Conservation (phyloP, 2,797 vertebrate genomes). For the Hydrolagus colliei region DNA sequence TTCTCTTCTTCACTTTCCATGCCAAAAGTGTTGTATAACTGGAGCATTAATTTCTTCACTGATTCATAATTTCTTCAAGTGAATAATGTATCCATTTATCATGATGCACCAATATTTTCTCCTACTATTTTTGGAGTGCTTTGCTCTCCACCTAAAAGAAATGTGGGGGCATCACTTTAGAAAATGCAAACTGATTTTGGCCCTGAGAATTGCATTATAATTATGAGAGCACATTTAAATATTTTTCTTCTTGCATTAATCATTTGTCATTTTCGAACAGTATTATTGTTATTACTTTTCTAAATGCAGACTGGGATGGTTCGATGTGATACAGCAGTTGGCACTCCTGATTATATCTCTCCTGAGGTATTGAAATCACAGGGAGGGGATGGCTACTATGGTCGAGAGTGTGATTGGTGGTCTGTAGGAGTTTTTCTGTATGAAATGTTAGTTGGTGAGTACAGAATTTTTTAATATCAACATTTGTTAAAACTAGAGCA, state of each 20-base stretch:
- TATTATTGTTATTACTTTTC: not conserved
- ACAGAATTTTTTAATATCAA: not conserved
- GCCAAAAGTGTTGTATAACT: too few species aligned
- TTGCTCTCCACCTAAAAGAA: not conserved
- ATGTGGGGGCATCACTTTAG: not conserved
- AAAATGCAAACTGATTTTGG: not conserved
- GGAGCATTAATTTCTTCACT: too few species aligned
- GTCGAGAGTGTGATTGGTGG: conserved; percentile 98
- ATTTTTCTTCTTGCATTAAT: not conserved
- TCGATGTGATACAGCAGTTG: conserved; percentile 91
- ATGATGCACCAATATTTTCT: too few species aligned
- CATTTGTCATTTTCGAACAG: not conserved
- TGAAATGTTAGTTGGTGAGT: conserved; percentile 96
- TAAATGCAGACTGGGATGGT: conserved; percentile 86
- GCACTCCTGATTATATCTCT: conserved; percentile 96
- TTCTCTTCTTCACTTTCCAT: too few species aligned
- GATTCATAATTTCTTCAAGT: not conserved
- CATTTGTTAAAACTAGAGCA: not conserved
- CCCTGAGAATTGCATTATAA: not conserved
- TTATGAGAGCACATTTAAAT: not conserved
- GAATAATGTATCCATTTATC: not conserved
- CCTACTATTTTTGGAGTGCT: not conserved
- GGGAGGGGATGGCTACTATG: conserved; percentile 91
- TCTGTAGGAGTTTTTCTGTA: conserved; percentile 97
- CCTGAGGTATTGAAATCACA: conserved; percentile 94